Evolutionary conservation across 2,113 vertebrate species (phyloP).

Genomic region (Hoplias malabaricus): DNA sequence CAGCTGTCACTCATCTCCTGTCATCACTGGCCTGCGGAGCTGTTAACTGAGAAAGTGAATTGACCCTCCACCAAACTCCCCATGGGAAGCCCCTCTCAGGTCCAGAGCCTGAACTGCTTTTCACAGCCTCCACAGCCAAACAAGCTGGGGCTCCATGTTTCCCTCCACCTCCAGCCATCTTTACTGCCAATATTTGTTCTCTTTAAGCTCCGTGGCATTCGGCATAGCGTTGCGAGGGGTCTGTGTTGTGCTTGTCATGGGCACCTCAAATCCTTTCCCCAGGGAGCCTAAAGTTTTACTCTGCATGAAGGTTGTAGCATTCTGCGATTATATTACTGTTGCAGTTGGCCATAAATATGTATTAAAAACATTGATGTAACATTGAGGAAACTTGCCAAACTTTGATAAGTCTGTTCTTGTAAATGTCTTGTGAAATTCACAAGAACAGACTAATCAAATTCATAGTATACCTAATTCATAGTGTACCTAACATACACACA

Average conservation of each 20-base stretch:
- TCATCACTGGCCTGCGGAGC: background rate
- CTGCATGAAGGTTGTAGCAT: background rate
- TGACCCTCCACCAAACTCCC: conserved; percentile 9
- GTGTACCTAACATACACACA: too few species aligned
- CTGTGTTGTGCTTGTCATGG: conserved; percentile 47
- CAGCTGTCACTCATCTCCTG: conserved; percentile 32
- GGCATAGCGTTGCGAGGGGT: conserved; percentile 23
- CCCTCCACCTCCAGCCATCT: conserved; percentile 15
- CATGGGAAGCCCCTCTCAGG: conserved; percentile 25
- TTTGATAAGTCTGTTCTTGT: too few species aligned
- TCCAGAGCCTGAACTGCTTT: background rate
- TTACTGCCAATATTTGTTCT: conserved; percentile 53
- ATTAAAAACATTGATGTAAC: too few species aligned
- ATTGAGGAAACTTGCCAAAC: too few species aligned
- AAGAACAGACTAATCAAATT: too few species aligned
- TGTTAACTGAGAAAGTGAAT: conserved; percentile 18
- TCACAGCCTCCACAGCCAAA: background rate
- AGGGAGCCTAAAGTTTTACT: background rate
- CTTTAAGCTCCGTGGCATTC: conserved; percentile 50
- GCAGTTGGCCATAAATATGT: too few species aligned
- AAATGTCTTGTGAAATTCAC: too few species aligned
- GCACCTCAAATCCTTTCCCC: conserved; percentile 48
- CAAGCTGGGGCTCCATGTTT: background rate
- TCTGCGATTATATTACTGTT: background rate
- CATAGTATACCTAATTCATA: too few species aligned